These are phyloP conservation scores for Drosophila maculinotata DNA, from an alignment of 2,888 invertebrate species.

Conservation along the genomic window DNA sequence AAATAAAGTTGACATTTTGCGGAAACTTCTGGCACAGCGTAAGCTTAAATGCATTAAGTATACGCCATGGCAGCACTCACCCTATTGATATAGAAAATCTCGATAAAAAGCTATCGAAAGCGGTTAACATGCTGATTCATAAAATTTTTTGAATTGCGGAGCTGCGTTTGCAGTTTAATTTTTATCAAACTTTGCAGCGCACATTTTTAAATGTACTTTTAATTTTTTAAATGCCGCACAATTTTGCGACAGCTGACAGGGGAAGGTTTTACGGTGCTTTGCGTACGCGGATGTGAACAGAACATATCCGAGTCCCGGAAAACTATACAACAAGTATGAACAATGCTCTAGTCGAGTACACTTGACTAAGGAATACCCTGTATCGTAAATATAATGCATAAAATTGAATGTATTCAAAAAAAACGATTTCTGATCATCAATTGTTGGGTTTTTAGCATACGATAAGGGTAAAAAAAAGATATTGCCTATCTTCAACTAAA, in stretches of 20 bases:
- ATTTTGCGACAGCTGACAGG: conserved; percentile 13
- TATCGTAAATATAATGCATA: too few relatives aligned
- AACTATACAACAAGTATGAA: conserved; percentile 8
- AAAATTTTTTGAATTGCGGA: neutral
- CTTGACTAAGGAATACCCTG: neutral
- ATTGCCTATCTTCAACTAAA: too few relatives aligned
- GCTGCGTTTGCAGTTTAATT: neutral
- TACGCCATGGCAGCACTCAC: neutral
- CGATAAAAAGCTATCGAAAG: too few relatives aligned
- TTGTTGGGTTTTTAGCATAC: too few relatives aligned
- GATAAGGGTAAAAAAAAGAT: too few relatives aligned
- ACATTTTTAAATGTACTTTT: neutral
- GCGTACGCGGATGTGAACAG: neutral
- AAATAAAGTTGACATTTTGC: conserved; percentile 11
- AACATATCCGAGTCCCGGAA: neutral
- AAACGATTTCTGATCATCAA: too few relatives aligned
- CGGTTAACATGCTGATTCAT: neutral
- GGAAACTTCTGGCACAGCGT: neutral
- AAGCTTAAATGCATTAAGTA: neutral
- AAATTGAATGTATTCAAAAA: too few relatives aligned
- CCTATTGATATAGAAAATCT: too few relatives aligned
- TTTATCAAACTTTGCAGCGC: neutral
- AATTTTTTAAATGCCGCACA: neutral
- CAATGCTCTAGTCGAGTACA: neutral
- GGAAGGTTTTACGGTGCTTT: neutral